A percentile compares a stretch with the other conserved stretches of the same genome.
Conservation (phyloP, 2,888 invertebrate species). For the Xanthia togata region DNA sequence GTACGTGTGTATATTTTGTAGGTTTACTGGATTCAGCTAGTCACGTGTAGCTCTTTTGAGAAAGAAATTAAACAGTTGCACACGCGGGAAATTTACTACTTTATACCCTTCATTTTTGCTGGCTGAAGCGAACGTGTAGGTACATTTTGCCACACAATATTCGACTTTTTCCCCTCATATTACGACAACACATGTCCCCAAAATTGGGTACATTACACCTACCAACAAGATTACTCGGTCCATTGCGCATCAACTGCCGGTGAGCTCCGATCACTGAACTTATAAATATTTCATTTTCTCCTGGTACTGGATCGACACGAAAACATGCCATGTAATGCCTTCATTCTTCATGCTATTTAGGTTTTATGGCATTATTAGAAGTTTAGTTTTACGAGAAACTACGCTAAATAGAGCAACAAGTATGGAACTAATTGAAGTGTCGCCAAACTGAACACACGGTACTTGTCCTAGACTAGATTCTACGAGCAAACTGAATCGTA, state of each 20-base stretch:
- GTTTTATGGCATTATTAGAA: constrained; percentile 41
- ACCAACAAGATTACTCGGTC: constrained; percentile 39
- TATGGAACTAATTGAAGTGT: not conserved
- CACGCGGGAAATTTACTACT: constrained; percentile 8
- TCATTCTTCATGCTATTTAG: constrained; percentile 36
- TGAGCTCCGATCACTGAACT: constrained; percentile 51
- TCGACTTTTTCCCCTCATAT: constrained; percentile 13
- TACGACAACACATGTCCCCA: constrained; percentile 22
- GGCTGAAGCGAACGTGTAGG: not conserved
- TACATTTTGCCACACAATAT: constrained; percentile 4
- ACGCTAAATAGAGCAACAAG: constrained; percentile 11
- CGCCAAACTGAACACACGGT: not conserved
- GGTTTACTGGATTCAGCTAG: constrained; percentile 3
- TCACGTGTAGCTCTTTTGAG: constrained; percentile 8
- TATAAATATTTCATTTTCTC: constrained; percentile 62
- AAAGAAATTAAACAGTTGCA: constrained; percentile 28
- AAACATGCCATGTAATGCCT: constrained; percentile 32
- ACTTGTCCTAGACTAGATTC: too few species aligned
- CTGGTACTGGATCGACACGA: constrained; percentile 11
- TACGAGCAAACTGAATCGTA: not conserved
- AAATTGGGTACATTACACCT: constrained; percentile 44
- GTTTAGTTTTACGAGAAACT: constrained; percentile 13
- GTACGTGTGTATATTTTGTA: constrained; percentile 7
- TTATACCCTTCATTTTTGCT: constrained; percentile 28
- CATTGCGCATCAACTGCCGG: constrained; percentile 35